Evolutionary conservation across 2,797 vertebrate species (phyloP).

Genomic region (Cephalopachus bancanus): DNA sequence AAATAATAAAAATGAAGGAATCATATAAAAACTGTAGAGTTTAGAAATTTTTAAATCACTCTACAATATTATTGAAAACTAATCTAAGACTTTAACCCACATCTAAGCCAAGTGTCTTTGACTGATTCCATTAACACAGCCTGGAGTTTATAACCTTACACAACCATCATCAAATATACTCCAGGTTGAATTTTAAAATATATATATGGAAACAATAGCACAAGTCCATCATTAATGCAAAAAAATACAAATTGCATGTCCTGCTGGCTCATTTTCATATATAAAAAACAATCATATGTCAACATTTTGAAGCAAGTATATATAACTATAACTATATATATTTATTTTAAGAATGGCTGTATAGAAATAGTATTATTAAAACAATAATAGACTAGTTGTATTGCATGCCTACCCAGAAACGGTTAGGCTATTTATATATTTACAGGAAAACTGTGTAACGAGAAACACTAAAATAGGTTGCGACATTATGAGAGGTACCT

Average conservation of each 20-base stretch:
- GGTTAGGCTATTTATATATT: not conserved
- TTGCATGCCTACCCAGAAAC: not conserved
- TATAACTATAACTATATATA: not conserved
- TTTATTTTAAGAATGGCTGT: not conserved
- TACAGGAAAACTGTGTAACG: not conserved
- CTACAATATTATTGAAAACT: not conserved
- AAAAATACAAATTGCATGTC: slow-evolving; percentile 7
- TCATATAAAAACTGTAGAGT: not conserved
- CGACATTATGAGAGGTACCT: not conserved
- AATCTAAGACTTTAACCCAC: not conserved
- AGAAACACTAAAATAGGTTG: not conserved
- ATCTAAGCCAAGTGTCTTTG: slow-evolving; percentile 8
- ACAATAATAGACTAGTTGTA: not conserved
- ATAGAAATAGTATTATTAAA: slow-evolving; percentile 34
- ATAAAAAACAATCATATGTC: not conserved
- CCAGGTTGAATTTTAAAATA: not conserved
- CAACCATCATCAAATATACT: not conserved
- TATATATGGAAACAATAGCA: not conserved
- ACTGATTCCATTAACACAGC: not conserved
- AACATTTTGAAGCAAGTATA: not conserved
- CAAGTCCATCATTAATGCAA: not conserved
- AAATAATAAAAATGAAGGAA: not conserved
- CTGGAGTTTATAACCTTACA: not conserved
- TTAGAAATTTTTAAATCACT: slow-evolving; percentile 45
- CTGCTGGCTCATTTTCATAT: slow-evolving; percentile 12